These are phyloP conservation scores for Takifugu rubripes DNA, from an alignment of 2,797 vertebrate genomes.

Conservation along the genomic window DNA sequence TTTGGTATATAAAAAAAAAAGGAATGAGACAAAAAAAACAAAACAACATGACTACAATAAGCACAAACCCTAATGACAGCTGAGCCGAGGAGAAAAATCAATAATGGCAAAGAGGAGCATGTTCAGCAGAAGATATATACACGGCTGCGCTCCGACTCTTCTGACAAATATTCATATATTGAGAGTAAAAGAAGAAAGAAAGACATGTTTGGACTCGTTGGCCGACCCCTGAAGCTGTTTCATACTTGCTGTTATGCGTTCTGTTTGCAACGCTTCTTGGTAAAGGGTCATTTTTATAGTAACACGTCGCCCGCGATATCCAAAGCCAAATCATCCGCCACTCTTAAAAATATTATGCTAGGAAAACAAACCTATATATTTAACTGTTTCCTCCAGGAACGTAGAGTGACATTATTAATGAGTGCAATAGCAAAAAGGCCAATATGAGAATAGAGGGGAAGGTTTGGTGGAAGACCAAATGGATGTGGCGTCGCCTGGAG, in stretches of 20 bases:
- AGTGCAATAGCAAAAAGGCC: conserved; percentile 56
- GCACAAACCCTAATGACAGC: conserved; percentile 92
- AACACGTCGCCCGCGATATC: conserved; percentile 44
- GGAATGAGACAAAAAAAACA: too few species aligned
- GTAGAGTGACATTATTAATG: conserved; percentile 43
- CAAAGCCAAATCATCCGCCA: conserved; percentile 56
- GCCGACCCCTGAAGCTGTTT: conserved; percentile 48
- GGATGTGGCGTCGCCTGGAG: conserved; percentile 28
- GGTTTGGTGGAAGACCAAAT: conserved; percentile 17
- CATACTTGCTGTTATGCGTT: conserved; percentile 49
- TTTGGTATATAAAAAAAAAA: conserved; percentile 56
- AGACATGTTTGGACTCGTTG: conserved; percentile 36
- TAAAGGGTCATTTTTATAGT: conserved; percentile 28
- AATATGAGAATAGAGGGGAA: conserved; percentile 33
- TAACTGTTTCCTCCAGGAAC: conserved; percentile 38
- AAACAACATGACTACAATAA: conserved; percentile 69
- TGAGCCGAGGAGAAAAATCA: conserved; percentile 82
- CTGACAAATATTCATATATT: conserved; percentile 53
- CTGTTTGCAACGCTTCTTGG: conserved; percentile 42
- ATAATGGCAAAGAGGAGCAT: conserved; percentile 56
- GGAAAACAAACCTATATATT: conserved; percentile 44
- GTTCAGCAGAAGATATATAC: conserved; percentile 51
- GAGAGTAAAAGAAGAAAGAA: conserved; percentile 36
- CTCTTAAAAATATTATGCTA: conserved; percentile 43
- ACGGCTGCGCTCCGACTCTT: conserved; percentile 52